Conservation (phyloP, 2,888 invertebrate genomes). For the Meandrusa payeni region DNA sequence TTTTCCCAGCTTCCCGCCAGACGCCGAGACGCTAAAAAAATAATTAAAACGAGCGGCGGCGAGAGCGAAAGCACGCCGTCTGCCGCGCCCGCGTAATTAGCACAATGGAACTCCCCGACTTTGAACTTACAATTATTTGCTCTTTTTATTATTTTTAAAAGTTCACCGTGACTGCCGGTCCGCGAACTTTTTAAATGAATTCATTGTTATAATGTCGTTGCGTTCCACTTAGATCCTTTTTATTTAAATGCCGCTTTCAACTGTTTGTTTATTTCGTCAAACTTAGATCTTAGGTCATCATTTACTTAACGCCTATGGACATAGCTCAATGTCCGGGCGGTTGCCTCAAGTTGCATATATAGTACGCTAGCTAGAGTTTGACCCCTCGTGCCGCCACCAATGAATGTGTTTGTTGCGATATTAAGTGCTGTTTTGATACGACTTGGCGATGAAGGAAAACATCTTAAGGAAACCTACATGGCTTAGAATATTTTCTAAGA, state of each 20-base stretch:
- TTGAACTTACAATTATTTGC: constrained; percentile 70
- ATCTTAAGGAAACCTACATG: too few relatives aligned
- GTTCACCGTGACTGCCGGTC: constrained; percentile 37
- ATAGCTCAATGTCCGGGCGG: too few relatives aligned
- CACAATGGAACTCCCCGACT: constrained; percentile 80
- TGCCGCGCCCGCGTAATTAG: constrained; percentile 73
- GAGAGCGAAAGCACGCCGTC: constrained; percentile 80
- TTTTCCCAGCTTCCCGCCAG: constrained; percentile 75
- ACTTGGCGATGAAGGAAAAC: too few relatives aligned
- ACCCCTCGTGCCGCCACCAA: too few relatives aligned
- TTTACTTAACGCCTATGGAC: too few relatives aligned
- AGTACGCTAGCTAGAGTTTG: too few relatives aligned
- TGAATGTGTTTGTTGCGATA: too few relatives aligned
- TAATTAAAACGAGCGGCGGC: constrained; percentile 77
- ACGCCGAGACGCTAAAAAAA: constrained; percentile 81
- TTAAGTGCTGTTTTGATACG: too few relatives aligned
- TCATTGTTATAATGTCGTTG: neutral
- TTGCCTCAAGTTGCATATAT: too few relatives aligned
- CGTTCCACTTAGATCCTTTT: neutral
- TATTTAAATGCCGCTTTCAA: neutral
- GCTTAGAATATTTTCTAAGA: too few relatives aligned
- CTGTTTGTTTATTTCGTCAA: too few relatives aligned
- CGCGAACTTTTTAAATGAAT: constrained; percentile 26
- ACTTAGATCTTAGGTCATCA: too few relatives aligned
- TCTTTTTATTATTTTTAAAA: constrained; percentile 60